A percentile compares a stretch with the other conserved stretches of the same genome.
Evolutionary conservation across 2,113 vertebrate species (phyloP).

Genomic region (Gila orcuttii): DNA sequence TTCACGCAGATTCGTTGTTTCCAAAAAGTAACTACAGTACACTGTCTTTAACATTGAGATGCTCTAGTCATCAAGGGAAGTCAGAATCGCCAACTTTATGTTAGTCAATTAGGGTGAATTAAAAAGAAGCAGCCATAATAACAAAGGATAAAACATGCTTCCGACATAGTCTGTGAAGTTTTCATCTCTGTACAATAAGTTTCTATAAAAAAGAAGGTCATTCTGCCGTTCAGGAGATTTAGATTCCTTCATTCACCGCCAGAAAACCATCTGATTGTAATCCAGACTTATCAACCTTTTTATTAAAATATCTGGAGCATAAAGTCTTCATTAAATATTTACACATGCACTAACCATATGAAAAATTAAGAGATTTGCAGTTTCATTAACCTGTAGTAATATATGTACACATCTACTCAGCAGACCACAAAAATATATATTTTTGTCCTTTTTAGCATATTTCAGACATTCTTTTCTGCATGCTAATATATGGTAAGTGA

Average conservation of each 20-base stretch:
- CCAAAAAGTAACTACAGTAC: not conserved
- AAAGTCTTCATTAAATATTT: constrained; percentile 80
- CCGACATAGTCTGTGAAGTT: not conserved
- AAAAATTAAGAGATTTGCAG: constrained; percentile 79
- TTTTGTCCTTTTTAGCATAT: constrained; percentile 68
- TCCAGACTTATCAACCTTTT: constrained; percentile 79
- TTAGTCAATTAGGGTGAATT: not conserved
- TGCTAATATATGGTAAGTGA: constrained; percentile 77
- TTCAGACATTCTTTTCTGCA: constrained; percentile 71
- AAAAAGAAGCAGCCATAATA: not conserved
- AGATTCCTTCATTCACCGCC: constrained; percentile 52
- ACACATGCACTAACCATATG: constrained; percentile 77
- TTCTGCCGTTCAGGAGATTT: not conserved
- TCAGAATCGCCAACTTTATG: not conserved
- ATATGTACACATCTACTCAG: constrained; percentile 67
- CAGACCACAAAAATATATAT: constrained; percentile 63
- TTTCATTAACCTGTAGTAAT: constrained; percentile 81
- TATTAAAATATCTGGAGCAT: constrained; percentile 79
- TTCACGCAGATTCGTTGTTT: not conserved
- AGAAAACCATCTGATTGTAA: constrained; percentile 64
- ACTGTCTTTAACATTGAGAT: not conserved
- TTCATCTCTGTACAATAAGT: not conserved
- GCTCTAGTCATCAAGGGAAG: not conserved
- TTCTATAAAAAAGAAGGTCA: not conserved
- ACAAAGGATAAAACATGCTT: not conserved